Evolutionary conservation across 2,888 invertebrate species (phyloP).

Genomic region (Acanthosoma haemorrhoidale): DNA sequence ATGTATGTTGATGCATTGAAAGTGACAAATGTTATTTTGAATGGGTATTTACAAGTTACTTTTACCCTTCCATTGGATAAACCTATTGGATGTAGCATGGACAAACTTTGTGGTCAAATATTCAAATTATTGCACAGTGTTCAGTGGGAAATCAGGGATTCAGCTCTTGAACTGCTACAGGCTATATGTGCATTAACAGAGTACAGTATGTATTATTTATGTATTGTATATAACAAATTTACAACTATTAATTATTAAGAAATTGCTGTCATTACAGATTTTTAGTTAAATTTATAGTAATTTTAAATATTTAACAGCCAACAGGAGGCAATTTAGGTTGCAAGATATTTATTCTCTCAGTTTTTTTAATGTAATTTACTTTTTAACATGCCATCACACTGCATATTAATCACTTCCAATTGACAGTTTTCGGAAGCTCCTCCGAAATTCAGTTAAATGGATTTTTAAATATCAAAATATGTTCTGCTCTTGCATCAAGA

Average conservation of each 20-base stretch:
- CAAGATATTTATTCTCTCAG: no score
- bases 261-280: no score
- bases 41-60: conserved; percentile 71
- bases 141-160: conserved; percentile 75
- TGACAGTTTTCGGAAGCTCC: no score
- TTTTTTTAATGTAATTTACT: no score
- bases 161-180: conserved; percentile 65
- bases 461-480: no score
- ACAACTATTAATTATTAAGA: neutral
- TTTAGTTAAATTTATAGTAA: no score
- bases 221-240: neutral
- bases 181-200: conserved; percentile 65
- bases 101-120: conserved; percentile 61
- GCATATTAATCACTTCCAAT: no score
- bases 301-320: no score
- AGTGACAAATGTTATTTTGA: conserved; percentile 62
- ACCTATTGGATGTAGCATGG: conserved; percentile 57
- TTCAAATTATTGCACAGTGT: conserved; percentile 64
- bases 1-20: conserved; percentile 65
- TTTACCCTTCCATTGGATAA: conserved; percentile 66
- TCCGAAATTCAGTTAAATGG: no score
- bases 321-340: no score
- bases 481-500: no score
- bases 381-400: no score
- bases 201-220: conserved; percentile 55